Base-by-base conservation (phyloP, 2,113 vertebrate species). In the Periophthalmodon schlosseri region DNA sequence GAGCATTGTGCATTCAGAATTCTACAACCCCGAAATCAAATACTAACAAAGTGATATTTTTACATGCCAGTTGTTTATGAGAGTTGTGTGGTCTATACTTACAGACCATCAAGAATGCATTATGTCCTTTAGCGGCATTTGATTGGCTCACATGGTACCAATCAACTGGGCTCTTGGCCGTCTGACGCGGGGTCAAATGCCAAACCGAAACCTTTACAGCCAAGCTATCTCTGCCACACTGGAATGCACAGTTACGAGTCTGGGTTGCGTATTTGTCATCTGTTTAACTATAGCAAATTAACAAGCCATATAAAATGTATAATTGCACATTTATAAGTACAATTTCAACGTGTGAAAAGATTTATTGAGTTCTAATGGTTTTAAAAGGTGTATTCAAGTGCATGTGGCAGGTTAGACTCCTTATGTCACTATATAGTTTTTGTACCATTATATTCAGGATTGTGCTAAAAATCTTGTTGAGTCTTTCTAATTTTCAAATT, bases 151-250 rank as follows among this genome's bases (percentile, higher is more conserved):
- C 82, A 79, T 82, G 86, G 85, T 79, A 85, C 86, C 83, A 85
- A 85, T 90, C 87, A 80, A 50, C 77, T n/a, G 60, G 82, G 61
- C 69, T 75, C 72, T 76, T 86, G 83, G 87, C 84, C 80, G 83
- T 85, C 83, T 86, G 71, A 63, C 76, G 33, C 28, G 46, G 75
- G 87, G 88, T 92, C 89, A 91, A 86, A 88, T 70, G 89, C 88
- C 88, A 94, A 90, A 89, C 88, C 91, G 34, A 57, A 76, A 79
- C 80, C 50, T 87, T 91, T 86, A 87, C 82, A 89, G 79, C 74
- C 74, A 34, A 86, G 85, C 75, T 56, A 68, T 82, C 74, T 81
- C 72, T 73, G 77, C 84, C 84, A 74, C 79, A 16, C 71, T 74
- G 87, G 90, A 91, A 91, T 90, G 87, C 87, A 87, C 57, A 20